Conservation (phyloP, 2,888 invertebrate species). For the Fragum whitleyi region DNA sequence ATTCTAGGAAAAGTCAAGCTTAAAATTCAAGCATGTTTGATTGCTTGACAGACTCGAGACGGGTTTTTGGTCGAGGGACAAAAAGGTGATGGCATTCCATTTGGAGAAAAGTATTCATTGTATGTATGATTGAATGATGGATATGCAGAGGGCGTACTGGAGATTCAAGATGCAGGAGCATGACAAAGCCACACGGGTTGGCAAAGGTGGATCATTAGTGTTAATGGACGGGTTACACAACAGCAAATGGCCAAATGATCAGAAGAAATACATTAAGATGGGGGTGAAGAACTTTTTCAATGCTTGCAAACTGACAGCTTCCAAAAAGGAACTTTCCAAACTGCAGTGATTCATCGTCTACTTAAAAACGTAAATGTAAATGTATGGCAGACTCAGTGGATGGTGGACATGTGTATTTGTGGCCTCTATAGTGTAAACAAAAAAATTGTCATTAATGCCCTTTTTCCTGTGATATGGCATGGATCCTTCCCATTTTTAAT, state of each 20-base stretch:
- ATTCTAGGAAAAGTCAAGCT: too few relatives aligned
- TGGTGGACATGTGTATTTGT: too few relatives aligned
- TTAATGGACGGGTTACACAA: neutral
- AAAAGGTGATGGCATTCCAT: neutral
- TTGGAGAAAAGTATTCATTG: neutral
- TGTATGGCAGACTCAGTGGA: too few relatives aligned
- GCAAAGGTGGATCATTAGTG: neutral
- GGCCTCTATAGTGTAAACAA: too few relatives aligned
- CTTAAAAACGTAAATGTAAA: neutral
- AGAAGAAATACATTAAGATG: neutral
- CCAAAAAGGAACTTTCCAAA: neutral
- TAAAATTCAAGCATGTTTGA: too few relatives aligned
- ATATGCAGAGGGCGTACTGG: constrained; percentile 1
- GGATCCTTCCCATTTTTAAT: too few relatives aligned
- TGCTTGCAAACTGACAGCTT: neutral
- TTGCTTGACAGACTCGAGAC: too few relatives aligned
- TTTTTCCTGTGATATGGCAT: too few relatives aligned
- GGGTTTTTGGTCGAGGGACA: too few relatives aligned
- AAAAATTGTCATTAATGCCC: too few relatives aligned
- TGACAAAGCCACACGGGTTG: neutral
- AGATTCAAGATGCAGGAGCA: neutral
- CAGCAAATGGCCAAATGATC: neutral
- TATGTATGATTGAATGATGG: neutral
- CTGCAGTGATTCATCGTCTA: neutral
- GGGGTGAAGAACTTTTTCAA: neutral